phyloP scores from a whole-genome alignment of 2,113 vertebrate species.

The Microtus oregoni region DNA sequence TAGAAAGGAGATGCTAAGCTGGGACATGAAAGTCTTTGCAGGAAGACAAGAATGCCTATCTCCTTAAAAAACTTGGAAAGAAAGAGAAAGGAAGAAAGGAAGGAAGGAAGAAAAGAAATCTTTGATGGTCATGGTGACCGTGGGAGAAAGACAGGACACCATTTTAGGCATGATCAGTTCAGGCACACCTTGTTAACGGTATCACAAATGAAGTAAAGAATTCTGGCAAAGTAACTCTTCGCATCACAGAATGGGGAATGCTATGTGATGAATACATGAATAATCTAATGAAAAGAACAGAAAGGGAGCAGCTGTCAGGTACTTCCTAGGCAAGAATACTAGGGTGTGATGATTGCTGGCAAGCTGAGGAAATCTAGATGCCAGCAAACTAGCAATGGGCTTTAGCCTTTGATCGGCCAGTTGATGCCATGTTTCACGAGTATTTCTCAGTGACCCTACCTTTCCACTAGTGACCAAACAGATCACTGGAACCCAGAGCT shows the following conservation, averaged over 20 bases:
- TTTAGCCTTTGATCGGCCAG: slow-evolving; percentile 44
- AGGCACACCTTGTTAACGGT: neutral
- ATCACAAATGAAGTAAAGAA: neutral
- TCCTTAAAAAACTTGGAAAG: neutral
- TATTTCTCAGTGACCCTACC: neutral
- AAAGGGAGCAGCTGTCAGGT: slow-evolving; percentile 2
- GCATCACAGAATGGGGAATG: neutral
- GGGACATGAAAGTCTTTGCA: neutral
- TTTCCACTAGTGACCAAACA: slow-evolving; percentile 23
- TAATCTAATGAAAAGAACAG: neutral
- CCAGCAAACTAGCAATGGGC: neutral
- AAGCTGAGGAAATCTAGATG: neutral
- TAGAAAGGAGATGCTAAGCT: neutral
- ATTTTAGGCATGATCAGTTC: neutral
- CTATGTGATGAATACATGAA: slow-evolving; percentile 8
- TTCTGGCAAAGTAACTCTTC: neutral
- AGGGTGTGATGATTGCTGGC: neutral
- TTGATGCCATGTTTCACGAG: slow-evolving; percentile 43
- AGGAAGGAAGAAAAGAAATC: neutral
- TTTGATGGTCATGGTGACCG: neutral
- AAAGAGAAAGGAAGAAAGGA: too few species aligned
- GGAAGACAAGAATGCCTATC: neutral
- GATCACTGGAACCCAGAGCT: neutral
- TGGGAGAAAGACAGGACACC: neutral
- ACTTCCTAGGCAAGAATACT: neutral